Evolutionary conservation across 2,113 vertebrate species (phyloP), one percentile per base, ranked within the genome.

Genomic region (Plestiodon gilberti): DNA sequence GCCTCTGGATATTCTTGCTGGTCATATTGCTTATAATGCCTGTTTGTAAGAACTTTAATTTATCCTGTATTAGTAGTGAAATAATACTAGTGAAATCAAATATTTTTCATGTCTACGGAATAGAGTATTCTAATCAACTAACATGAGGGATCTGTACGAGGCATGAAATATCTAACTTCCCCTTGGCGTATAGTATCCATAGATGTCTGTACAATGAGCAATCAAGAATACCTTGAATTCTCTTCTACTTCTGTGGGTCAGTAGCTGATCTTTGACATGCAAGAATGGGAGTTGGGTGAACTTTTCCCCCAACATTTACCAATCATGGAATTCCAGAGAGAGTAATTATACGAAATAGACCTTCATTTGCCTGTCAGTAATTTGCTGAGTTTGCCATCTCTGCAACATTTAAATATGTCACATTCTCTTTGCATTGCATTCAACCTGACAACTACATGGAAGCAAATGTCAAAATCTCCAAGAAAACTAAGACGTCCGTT

Each of bases 151-250:
- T 35, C 71, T 62, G 91, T 87, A 82, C 20, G 84, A 88, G 64
- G 79, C 74, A 87, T 80, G 78, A 93, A 92, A 91, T 77, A 86
- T 62, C 35, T 0, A 0, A 65, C 0, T 88, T 86, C 83, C 92
- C 90, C 92, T 93, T 89, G 87, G 65, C 74, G 69, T 23, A 35
- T 84, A 81, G 85, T 38, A 89, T n/a, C 35, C 78, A 80, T 88
- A 69, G 78, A 91, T 86, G 93, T 91, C 86, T 25, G 59, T 4
- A 14, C 8, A 64, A 77, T 33, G 85, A 91, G 73, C 67, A 78
- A 80, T n/a, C 0, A 0, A 86, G 81, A 91, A 78, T 84, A 86
- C 20, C 59, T 79, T 0, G 23, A 82, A 70, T 84, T 86, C 48
- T 59, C 78, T 70, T 88, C 81, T 79, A 78, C 85, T 78, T 89